Base-by-base conservation (phyloP, 35 echinoderm and acorn worm genomes). In the Chiridota heheva region DNA sequence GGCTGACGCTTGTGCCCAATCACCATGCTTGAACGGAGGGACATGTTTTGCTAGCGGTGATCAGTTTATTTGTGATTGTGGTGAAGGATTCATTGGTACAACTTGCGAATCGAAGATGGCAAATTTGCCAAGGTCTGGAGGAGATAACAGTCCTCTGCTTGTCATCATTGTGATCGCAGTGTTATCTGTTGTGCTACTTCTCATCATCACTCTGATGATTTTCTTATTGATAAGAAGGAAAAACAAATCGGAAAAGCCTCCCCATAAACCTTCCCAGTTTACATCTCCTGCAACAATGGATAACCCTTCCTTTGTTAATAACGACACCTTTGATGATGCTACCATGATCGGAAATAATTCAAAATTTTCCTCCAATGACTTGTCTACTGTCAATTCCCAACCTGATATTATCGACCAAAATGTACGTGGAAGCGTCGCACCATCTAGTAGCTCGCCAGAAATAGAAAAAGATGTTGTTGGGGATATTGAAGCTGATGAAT, bases 401-500 rank as follows among this genome's bases (percentile, higher is more conserved):
- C 90, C 90, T 1, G 90, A 93, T 28, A 93, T 93, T 30, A 87
- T 93, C 18, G 90, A 93, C n/a, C 90, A 87, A 22, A 93, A 93
- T 69, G 80, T 90, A 42, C 81, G 25, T 34, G 77, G 73, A 28
- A 77, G 73, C 70, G 68, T 76, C 34, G 84, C 69, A 58, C 45
- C 80, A 72, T 71, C 90, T 1, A 77, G 69, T 24, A 76, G 78
- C n/a, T 93, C 90, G 12, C 62, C 78, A 30, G 75, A 86, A 40
- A 63, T 85, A 37, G 88, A 90, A 26, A 85, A 84, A 18, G 61
- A 70, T 20, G 88, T 66, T 17, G 56, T 67, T 66, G 70, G 63
- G 15, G 79, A 80, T 68, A n/a, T 80, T 67, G 53, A 81, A 64
- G 79, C 24, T 57, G 56, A 86, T 44, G 41, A 10, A 0, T 39